A percentile compares a stretch with the other conserved stretches of the same genome.
phyloP scores from a whole-genome alignment of 2,888 invertebrate species.

The Glaucopsyche alexis region DNA sequence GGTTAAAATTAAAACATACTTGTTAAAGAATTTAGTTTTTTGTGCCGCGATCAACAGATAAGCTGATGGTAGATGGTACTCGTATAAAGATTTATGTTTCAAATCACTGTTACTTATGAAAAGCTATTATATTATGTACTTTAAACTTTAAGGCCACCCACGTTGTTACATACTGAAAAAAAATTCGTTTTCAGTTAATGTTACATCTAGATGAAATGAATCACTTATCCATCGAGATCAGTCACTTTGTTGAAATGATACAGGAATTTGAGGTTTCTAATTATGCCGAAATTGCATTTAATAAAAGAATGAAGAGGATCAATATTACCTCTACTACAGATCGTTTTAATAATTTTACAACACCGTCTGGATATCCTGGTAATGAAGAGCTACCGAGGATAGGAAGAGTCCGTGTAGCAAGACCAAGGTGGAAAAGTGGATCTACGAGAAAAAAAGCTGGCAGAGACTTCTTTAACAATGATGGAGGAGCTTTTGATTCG shows the following conservation, averaged over 20 bases:
- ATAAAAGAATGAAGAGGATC: neutral
- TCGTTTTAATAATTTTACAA: neutral
- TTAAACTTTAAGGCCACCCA: neutral
- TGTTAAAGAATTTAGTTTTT: no score
- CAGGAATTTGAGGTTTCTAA: constrained; percentile 33
- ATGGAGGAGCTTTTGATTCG: constrained; percentile 41
- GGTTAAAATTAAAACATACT: no score
- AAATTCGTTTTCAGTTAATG: constrained; percentile 34
- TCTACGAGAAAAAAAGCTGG: neutral
- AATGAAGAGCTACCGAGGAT: neutral
- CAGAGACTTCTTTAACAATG: constrained; percentile 4
- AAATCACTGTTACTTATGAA: no score
- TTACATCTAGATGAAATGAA: constrained; percentile 38
- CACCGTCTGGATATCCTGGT: neutral
- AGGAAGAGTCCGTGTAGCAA: neutral
- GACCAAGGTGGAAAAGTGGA: neutral
- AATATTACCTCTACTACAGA: neutral
- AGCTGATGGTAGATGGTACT: no score
- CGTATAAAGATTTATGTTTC: no score
- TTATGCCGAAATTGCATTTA: neutral
- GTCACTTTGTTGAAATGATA: constrained; percentile 37
- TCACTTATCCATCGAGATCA: constrained; percentile 38
- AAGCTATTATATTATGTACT: no score
- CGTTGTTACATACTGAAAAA: neutral
- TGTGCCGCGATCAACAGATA: no score